A percentile compares a stretch with the other conserved stretches of the same genome.
These are phyloP conservation scores for Diprion similis DNA, from an alignment of 1,140 invertebrate genomes.

Conservation along the genomic window DNA sequence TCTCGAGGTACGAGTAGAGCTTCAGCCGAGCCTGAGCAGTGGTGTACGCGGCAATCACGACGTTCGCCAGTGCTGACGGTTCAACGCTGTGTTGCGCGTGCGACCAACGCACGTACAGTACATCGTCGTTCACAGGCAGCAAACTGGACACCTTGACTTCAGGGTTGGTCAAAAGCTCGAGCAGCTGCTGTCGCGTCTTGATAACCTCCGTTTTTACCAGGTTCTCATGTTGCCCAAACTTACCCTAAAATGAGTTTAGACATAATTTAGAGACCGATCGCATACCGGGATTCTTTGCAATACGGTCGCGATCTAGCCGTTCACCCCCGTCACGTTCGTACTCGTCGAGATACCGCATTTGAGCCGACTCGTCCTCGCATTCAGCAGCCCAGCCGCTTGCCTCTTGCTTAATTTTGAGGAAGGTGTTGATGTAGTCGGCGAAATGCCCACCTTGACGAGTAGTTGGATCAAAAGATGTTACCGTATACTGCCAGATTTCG, in stretches of 20 bases:
- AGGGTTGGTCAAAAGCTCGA: slow-evolving; percentile 39
- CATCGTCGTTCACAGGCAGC: slow-evolving; percentile 34
- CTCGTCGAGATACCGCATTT: slow-evolving; percentile 43
- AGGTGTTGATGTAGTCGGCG: slow-evolving; percentile 43
- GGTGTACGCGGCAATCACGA: too few relatives aligned
- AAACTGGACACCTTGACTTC: slow-evolving; percentile 29
- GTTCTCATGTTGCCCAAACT: slow-evolving; percentile 42
- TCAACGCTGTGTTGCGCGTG: too few relatives aligned
- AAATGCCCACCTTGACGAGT: too few relatives aligned
- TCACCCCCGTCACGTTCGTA: slow-evolving; percentile 49
- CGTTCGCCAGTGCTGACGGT: too few relatives aligned
- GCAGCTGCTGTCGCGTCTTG: slow-evolving; percentile 34
- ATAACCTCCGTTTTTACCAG: too few relatives aligned
- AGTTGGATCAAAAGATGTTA: too few relatives aligned
- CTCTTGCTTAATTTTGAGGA: slow-evolving; percentile 47
- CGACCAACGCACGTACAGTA: slow-evolving; percentile 28
- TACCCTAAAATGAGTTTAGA: slow-evolving; percentile 51
- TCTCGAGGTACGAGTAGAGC: too few relatives aligned
- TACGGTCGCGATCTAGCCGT: slow-evolving; percentile 42
- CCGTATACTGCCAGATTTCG: too few relatives aligned
- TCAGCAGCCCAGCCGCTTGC: slow-evolving; percentile 36
- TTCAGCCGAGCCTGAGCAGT: too few relatives aligned
- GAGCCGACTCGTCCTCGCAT: slow-evolving; percentile 34
- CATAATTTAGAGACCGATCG: slow-evolving; percentile 45
- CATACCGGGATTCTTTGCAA: slow-evolving; percentile 52